Base-by-base conservation (phyloP, 2,797 vertebrate species). In the Decapterus maruadsi region DNA sequence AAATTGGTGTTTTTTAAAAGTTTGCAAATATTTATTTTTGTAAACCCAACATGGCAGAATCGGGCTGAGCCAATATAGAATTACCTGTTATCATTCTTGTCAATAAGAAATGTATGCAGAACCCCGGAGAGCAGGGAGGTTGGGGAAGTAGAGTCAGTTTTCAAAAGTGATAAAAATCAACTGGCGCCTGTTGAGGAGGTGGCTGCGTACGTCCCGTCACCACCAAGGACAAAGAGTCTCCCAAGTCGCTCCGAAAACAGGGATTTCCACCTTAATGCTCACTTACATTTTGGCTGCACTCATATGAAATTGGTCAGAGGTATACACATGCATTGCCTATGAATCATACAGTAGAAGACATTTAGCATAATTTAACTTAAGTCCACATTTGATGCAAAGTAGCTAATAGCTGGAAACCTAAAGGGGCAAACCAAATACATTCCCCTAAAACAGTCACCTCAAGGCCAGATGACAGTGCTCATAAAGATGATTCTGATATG, bases 61-160 rank as follows among this genome's bases (percentile, higher is more conserved):
- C 73, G 55, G 60, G 67, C 59, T 11, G 57, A 84, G 74, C 53
- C 73, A 9, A 61, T 70, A 73, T 77, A 72, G 54, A 82, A 80
- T 90, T 88, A 84, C 77, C 77, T 84, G 77, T 85, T 89, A 88
- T 89, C 80, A 78, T 85, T 86, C n/a, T 53, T 84, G 86, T 92
- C 89, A 84, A 70, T 87, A 69, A 83, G 60, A 88, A 85, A 90
- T 91, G 51, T 75, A 90, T 81, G 82, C 83, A 82, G 81, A 82
- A 68, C 70, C 68, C 68, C 64, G 31, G 59, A 72, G 81, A 87
- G 80, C 13, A 1, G 43, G 68, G 67, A 82, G 50, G 51, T 72
- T 94, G 91, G 94, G 94, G 95, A 96, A 96, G 95, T 95, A 92
- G 93, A 95, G 95, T 95, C 93, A 88, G 92, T 91, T 96, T 95